Evolutionary conservation across 92 coral and sea anemone genomes (phyloP), one percentile per base, ranked within the genome.

Genomic region (Meandrina meandrites): DNA sequence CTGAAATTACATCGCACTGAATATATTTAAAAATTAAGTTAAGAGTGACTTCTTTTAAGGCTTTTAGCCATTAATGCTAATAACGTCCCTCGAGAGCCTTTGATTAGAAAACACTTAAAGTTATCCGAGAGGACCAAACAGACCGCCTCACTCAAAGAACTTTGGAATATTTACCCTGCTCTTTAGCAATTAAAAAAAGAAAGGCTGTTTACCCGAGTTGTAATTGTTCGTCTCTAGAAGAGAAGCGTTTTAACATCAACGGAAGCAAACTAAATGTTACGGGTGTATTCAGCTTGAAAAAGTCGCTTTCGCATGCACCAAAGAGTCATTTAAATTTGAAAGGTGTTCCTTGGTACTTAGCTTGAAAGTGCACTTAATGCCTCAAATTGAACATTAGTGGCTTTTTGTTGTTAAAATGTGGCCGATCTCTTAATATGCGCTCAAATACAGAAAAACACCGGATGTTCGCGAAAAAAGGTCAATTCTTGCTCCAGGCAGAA

Each of bases 71-170:
- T 51, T 16, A 73, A 40, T 74, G 80, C 56, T 84, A 84, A 84
- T 84, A 42, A 57, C 32, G 50, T 73, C 87, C 40, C 72, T 84
- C 68, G 81, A 84, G 80, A 84, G 87, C 69, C 54, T 74, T 86
- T 86, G 78, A 86, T 79, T 89, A 89, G 85, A 54, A 73, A 84
- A 74, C 87, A 84, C 87, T 84, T 84, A 84, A 84, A 73, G 56
- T 84, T 84, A 84, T 73, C 72, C 72, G 58, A 84, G 37, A 84
- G 16, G 47, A 76, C 76, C 79, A 91, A 93, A 87, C 90, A 91
- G 81, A 91, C 89, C 96, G 93, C 96, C 94, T 89, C 42, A 72
- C 77, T 48, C 81, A 89, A 75, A 87, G 87, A 93, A 91, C 73
- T 83, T 30, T 83, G 66, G 68, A 76, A 64, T 87, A 81, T 87